Evolutionary conservation across 1,140 invertebrate species (phyloP).

Genomic region (Cheumatopsyche charites): DNA sequence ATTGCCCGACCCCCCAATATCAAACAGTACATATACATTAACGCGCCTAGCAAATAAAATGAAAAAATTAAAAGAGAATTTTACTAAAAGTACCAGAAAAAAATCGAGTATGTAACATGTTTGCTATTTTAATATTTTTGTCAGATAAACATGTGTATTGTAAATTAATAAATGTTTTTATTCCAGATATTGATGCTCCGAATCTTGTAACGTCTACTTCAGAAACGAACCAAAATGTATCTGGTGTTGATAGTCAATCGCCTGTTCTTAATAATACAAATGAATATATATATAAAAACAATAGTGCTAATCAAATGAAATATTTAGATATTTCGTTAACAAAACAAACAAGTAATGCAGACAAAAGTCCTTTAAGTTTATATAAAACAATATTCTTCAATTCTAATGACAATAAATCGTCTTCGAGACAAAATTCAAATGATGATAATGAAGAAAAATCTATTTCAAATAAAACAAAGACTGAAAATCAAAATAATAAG

Average conservation of each 20-base stretch:
- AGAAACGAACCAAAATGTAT: background rate
- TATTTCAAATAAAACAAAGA: no score
- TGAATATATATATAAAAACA: no score
- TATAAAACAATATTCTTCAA: conserved; percentile 18
- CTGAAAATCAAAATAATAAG: background rate
- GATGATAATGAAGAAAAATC: background rate
- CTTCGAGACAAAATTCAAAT: background rate
- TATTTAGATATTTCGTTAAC: no score
- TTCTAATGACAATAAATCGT: conserved; percentile 14
- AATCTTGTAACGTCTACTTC: background rate
- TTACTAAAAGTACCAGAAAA: conserved; percentile 55
- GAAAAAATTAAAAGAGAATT: conserved; percentile 58
- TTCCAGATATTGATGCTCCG: background rate
- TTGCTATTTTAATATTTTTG: no score
- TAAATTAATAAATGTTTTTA: no score
- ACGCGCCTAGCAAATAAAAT: conserved; percentile 64
- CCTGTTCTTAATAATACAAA: no score
- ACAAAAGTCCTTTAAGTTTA: background rate
- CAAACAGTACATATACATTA: conserved; percentile 63
- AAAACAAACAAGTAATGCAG: background rate
- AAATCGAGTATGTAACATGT: conserved; percentile 52
- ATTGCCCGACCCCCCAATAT: conserved; percentile 63
- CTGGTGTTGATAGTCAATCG: no score
- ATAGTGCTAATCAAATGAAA: no score
- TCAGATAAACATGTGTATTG: no score